Base-by-base conservation (phyloP, 2,797 vertebrate genomes). In the Channallabes apus region DNA sequence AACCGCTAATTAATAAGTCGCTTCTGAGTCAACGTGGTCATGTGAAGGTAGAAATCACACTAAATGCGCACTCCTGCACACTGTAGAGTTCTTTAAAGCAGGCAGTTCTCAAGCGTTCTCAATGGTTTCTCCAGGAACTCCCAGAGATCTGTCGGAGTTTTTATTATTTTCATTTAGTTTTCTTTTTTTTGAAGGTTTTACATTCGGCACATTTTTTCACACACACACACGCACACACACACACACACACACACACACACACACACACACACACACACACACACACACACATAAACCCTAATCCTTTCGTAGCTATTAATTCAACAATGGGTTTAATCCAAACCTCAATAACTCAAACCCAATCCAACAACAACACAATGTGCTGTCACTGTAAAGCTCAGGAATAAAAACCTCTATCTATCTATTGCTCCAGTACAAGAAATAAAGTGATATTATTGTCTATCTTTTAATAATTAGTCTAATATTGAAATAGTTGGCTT, bases 21-120 rank as follows among this genome's bases (percentile, higher is more conserved):
- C 56, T 62, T 5, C 32, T 38, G 54, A 73, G 41, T 83, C 24
- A 2, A 22, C 6, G 4, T 82, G 82, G 68, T 2, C 0, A 24
- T 51, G 56, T 62, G 71, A 11, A 61, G 3, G 56, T 17, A 27
- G 67, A 41, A 14, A 46, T 54, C 38, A 6, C 6, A 27, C 61
- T 80, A 65, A 80, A 65, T 51, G 46, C 46, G 11, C 46, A 11
- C 46, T 2, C 46, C 46, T 12, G 46, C 11, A 51, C 46, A 51
- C 62, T 82, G 38, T 35, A 7, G 38, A 82, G 67, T 64, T 64
- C 56, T 76, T 81, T 75, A 81, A 9, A 54, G 79, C 24, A n/a
- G 35, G 9, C 18, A 64, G 32, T 61, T 78, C 76, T 61, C 22
- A 61, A 35, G 32, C 38, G 35, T 35, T 38, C 35, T 38, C 35